Base-by-base conservation (phyloP, 2,888 invertebrate species). In the Protodeltote pygarga region DNA sequence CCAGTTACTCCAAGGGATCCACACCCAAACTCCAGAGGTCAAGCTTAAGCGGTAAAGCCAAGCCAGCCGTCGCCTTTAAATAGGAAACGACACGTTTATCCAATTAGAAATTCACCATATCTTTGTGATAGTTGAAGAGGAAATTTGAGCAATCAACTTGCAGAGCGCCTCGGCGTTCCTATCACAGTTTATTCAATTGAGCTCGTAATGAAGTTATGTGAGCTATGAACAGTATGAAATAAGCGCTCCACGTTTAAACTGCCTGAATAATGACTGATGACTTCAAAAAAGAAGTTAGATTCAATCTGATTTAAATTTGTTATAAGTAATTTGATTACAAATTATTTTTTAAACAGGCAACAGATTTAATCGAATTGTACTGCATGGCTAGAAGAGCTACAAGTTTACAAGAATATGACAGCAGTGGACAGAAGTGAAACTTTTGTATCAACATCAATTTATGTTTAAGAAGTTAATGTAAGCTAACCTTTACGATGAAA, bases 71-170 rank as follows among this genome's bases (percentile, higher is more conserved):
- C 89, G 89, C 85, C 87, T 90, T 88, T 92, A 92, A 92, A 91
- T 91, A 92, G 92, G 92, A 92, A 92, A 89, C 89, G 90, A 92
- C 92, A 91, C 90, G 91, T 90, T 92, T 92, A 92, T 92, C 90
- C 92, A 92, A 92, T 92, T 91, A 91, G 92, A 92, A 92, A 92
- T 92, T 92, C 92, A 92, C 92, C 92, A 91, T 92, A 92, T 91
- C 92, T 92, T 90, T 90, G 91, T 90, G 87, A 91, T 90, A 91
- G 91, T 87, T 90, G 91, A 91, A 87, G 86, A 92, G 92, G 91
- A 91, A 91, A 91, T 91, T 91, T 88, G 90, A 92, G 91, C 90
- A 91, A 92, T 92, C 91, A 90, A 87, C 87, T 87, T 87, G 85
- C 89, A 83, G 88, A 88, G 89, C 87, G 89, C 88, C 83, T 87